Evolutionary conservation across 2,113 vertebrate species (phyloP), one percentile per base, ranked within the genome.

Genomic region (Ciconia maguari): DNA sequence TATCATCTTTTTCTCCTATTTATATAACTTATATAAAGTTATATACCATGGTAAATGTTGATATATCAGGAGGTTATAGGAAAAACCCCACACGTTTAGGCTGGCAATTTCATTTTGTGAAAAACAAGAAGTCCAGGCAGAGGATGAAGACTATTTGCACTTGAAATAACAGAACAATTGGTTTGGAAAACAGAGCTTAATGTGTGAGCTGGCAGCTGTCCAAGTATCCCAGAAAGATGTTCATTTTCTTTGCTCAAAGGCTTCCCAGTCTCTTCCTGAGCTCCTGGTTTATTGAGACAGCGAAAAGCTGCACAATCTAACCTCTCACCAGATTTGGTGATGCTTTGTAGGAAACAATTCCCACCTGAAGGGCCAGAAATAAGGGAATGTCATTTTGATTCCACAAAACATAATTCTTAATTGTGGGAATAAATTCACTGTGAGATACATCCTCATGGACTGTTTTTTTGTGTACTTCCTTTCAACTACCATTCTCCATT

Each of bases 101-200:
- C 36, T 89, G 58, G 49, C 38, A 87, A 83, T 89, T 91, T 91
- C n/a, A 55, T 85, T 96, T 87, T 91, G n/a, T 77, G 38, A 83
- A 83, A 94, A 94, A 41, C 30, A 89, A 82, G 62, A 94, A 91
- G 36, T 70, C 89, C 62, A 87, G 78, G 91, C 91, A 95, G 74
- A 94, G 66, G 52, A 90, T 65, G 81, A 94, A 95, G 77, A 92
- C 75, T 96, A 80, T 97, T 97, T 94, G 89, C 95, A 96, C 92
- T 93, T 64, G 68, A 75, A 97, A 95, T 71, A 94, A 89, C 81
- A 77, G 74, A 96, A 94, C 89, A 97, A 97, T 57, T 92, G 94
- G 64, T 96, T 96, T 95, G 92, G 95, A 97, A 97, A 97, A 95
- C 55, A 92, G 79, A 96, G 42, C 94, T 87, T 97, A 96, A 97